These are phyloP conservation scores for Drosophila parthenogenetica DNA, from an alignment of 2,888 invertebrate species.

Conservation along the genomic window DNA sequence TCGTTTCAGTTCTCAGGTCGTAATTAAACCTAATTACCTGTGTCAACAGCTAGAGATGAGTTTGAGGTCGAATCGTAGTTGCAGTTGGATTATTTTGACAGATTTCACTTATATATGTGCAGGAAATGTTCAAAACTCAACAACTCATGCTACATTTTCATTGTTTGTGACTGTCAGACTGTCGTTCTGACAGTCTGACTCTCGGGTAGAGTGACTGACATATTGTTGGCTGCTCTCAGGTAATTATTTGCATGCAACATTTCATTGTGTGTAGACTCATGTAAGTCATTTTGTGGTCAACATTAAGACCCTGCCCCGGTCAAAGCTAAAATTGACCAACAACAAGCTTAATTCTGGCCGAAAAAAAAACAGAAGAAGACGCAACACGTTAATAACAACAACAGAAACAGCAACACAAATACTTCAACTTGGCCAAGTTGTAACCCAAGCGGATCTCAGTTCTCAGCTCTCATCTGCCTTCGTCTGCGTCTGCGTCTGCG, in stretches of 20 bases:
- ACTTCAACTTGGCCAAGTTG: conserved; percentile 46
- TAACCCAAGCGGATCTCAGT: conserved; percentile 58
- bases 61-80: conserved; percentile 22
- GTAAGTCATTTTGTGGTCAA: conserved; percentile 71
- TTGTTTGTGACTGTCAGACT: conserved; percentile 19
- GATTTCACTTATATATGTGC: conserved; percentile 69
- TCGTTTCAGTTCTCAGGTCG: conserved; percentile 62
- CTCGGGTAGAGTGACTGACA: conserved; percentile 27
- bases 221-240: conserved; percentile 53
- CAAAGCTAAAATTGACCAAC: conserved; percentile 65
- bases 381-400: conserved; percentile 66
- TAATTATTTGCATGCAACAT: conserved; percentile 83
- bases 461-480: conserved; percentile 46
- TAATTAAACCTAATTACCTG: conserved; percentile 76
- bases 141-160: conserved; percentile 53
- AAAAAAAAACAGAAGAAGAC: conserved; percentile 43
- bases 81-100: conserved; percentile 67
- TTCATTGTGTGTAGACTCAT: conserved; percentile 22
- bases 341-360: conserved; percentile 49
- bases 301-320: conserved; percentile 60
- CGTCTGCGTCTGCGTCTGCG: conserved; percentile 7
- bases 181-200: conserved; percentile 7
- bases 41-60: conserved; percentile 61
- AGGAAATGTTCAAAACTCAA: conserved; percentile 70
- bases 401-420: conserved; percentile 19